Conservation (phyloP, 2,113 vertebrate genomes). For the Hemiscyllium ocellatum region DNA sequence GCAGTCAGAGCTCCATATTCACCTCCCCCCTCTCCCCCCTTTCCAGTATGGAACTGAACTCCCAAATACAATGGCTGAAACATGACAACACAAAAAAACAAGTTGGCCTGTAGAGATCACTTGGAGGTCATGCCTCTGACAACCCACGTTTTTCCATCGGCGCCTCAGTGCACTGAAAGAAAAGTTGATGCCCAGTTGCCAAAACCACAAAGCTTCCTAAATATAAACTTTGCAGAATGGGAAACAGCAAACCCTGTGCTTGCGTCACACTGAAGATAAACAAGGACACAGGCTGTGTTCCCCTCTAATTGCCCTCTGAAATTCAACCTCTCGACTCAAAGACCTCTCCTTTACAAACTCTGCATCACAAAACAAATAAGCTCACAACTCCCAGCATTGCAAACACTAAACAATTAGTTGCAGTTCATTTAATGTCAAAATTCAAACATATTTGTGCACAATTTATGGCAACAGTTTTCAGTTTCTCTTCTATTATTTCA, state of each 20-base stretch:
- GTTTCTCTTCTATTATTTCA: not conserved
- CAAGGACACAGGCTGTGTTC: not conserved
- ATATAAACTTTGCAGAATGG: not conserved
- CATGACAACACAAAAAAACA: not conserved
- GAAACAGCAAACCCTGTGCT: not conserved
- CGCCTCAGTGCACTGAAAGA: not conserved
- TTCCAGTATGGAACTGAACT: no score
- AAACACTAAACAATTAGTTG: not conserved
- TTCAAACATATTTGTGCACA: not conserved
- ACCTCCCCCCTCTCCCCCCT: no score
- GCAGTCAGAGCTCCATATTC: not conserved
- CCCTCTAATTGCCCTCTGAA: not conserved
- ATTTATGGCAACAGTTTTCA: not conserved
- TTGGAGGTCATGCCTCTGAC: not conserved
- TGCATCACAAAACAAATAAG: not conserved
- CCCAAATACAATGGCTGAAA: not conserved
- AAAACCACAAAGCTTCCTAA: not conserved
- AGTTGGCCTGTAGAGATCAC: not conserved
- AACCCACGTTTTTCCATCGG: not conserved
- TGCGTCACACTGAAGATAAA: not conserved
- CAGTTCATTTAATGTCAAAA: not conserved
- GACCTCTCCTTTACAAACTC: not conserved
- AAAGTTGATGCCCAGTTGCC: not conserved
- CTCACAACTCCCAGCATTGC: not conserved
- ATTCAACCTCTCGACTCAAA: not conserved